Base-by-base conservation (phyloP, 92 coral and sea anemone species). In the Blastomussa wellsi region DNA sequence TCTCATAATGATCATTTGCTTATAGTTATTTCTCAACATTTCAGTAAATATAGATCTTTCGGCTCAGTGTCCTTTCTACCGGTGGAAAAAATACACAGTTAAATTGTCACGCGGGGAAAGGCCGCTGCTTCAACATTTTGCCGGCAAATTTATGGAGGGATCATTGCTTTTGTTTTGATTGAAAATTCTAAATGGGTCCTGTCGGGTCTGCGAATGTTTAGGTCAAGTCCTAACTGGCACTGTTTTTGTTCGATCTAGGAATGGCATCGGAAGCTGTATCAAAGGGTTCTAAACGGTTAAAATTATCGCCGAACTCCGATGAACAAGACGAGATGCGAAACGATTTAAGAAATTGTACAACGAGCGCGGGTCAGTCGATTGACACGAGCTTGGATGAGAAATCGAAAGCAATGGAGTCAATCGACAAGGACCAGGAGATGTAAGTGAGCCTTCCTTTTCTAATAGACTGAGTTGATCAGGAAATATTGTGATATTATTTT, bases 261-360 rank as follows among this genome's bases (percentile, higher is more conserved):
- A 94, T 94, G 98, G 94, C 85, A 71, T 89, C 95, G 62, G 95
- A 94, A 90, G 86, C 84, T 74, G 92, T 79, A 31, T 66, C 92
- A 41, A 94, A 86, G 72, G 95, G 91, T 35, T 89, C 93, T 53
- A 92, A 94, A 80, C 88, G 98, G 37, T 85, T 89, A 57, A 94
- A 90, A 81, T 86, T 94, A 73, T 89, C 97, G 68, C 85, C 87
- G 20, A 64, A 74, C 55, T 52, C 81, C 10, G 93, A 90, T 78
- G 89, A 87, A 52, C 78, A 76, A 35, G 86, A 68, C 52, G 82
- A 78, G 32, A 72, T 28, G 42, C 72, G 77, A 24, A 76, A 79
- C 59, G 88, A 80, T 79, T 66, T 81, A 28, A 69, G 74, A 39
- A 64, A 59, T 53, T 37, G 41, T 80, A 69, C 60, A 68, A 76